Conservation (phyloP, 2,113 vertebrate species). For the Lophochroa leadbeateri region DNA sequence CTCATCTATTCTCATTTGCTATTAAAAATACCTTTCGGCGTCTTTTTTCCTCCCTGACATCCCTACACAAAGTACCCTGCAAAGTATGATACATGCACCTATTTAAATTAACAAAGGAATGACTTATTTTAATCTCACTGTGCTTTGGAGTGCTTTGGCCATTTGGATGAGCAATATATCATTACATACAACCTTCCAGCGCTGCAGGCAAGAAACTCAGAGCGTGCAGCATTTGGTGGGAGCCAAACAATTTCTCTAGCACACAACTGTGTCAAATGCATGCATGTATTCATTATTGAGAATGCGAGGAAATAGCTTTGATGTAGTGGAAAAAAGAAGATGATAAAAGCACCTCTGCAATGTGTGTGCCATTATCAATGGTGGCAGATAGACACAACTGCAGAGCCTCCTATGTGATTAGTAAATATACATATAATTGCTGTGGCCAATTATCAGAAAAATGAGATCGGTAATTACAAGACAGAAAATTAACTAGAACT, state of each 20-base stretch:
- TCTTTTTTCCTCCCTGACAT: slow-evolving; percentile 87
- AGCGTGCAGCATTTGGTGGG: slow-evolving; percentile 85
- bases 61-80: slow-evolving; percentile 87
- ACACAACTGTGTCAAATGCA: slow-evolving; percentile 90
- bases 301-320: slow-evolving; percentile 87
- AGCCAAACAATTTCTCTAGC: slow-evolving; percentile 90
- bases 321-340: slow-evolving; percentile 86
- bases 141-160: slow-evolving; percentile 88
- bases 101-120: slow-evolving; percentile 99
- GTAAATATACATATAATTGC: slow-evolving; percentile 99
- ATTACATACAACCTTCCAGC: slow-evolving; percentile 90
- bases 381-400: slow-evolving; percentile 79
- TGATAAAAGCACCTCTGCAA: slow-evolving; percentile 91
- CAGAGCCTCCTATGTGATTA: slow-evolving; percentile 84
- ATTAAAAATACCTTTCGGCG: slow-evolving; percentile 98
- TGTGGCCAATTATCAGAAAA: slow-evolving; percentile 99
- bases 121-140: slow-evolving; percentile 93
- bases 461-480: slow-evolving; percentile 99
- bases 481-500: slow-evolving; percentile 95
- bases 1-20: slow-evolving; percentile 90
- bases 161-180: slow-evolving; percentile 95
- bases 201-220: slow-evolving; percentile 84
- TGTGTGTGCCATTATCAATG: slow-evolving; percentile 85
- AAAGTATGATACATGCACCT: slow-evolving; percentile 98
- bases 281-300: slow-evolving; percentile 91